Evolutionary conservation across 2,113 vertebrate species (phyloP).

Genomic region (Polypterus bichir): DNA sequence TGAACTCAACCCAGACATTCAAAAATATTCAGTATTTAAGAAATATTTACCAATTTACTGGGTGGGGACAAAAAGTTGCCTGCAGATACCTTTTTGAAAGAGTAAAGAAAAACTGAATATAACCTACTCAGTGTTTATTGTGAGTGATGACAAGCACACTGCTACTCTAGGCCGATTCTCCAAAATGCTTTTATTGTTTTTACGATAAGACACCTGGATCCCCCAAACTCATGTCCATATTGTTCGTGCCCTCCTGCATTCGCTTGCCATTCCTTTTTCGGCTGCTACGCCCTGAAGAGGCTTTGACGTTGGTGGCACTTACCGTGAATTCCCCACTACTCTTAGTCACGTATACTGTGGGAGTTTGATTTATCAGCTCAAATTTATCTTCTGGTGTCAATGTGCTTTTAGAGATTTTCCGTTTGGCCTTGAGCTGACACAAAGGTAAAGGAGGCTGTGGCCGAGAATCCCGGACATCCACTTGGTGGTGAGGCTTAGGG

Average conservation of each 20-base stretch:
- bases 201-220: background rate
- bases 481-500: slow-evolving; percentile 15
- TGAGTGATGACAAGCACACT: too few species aligned
- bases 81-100: too few species aligned
- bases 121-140: too few species aligned
- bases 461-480: slow-evolving; percentile 8
- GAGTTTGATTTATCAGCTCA: slow-evolving; percentile 45
- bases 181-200: background rate
- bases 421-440: slow-evolving; percentile 42
- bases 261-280: slow-evolving; percentile 41
- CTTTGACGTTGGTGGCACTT: slow-evolving; percentile 1
- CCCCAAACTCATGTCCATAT: slow-evolving; percentile 14
- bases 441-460: slow-evolving; percentile 19
- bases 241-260: slow-evolving; percentile 22
- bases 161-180: too few species aligned
- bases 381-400: slow-evolving; percentile 23
- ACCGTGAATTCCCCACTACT: slow-evolving; percentile 47
- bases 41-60: too few species aligned
- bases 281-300: slow-evolving; percentile 22
- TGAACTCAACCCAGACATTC: too few species aligned
- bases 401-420: slow-evolving; percentile 33
- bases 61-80: too few species aligned
- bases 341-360: slow-evolving; percentile 58
- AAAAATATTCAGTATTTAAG: too few species aligned
- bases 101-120: too few species aligned